phyloP scores from a whole-genome alignment of 2,113 vertebrate species.

The Argyrosomus japonicus region DNA sequence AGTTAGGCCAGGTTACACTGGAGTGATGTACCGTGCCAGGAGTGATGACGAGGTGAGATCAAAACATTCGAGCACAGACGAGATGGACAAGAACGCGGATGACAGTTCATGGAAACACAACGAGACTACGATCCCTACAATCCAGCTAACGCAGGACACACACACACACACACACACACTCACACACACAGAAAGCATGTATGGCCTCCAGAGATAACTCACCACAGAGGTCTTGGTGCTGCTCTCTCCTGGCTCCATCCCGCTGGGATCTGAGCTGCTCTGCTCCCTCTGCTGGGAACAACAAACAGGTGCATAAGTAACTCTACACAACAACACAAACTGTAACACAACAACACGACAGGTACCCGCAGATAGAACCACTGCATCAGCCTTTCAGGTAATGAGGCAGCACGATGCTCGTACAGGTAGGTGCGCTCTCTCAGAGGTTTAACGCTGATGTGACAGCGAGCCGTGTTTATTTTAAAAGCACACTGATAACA shows the following conservation, averaged over 20 bases:
- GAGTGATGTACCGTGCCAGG: background rate
- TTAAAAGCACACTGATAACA: background rate
- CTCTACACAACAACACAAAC: background rate
- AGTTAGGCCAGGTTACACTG: background rate
- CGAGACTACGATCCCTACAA: background rate
- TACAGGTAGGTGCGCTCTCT: background rate
- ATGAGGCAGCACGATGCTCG: background rate
- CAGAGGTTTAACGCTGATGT: background rate
- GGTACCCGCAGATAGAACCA: background rate
- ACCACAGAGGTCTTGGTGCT: conserved; percentile 78
- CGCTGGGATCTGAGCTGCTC: conserved; percentile 74
- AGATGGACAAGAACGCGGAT: background rate
- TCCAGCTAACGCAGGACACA: background rate
- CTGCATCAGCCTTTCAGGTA: too few species aligned
- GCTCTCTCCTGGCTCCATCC: conserved; percentile 72
- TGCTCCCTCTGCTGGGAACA: conserved; percentile 79
- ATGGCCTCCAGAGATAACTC: conserved; percentile 48
- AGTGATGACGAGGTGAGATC: conserved; percentile 5
- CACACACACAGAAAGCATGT: background rate
- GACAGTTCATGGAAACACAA: background rate
- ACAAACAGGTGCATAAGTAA: conserved; percentile 31
- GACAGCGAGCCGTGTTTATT: background rate
- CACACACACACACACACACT: background rate
- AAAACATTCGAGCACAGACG: background rate
- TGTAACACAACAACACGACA: background rate